Evolutionary conservation across 2,113 vertebrate genomes (phyloP), one percentile per base, ranked within the genome.

Genomic region (Corvus hawaiiensis): DNA sequence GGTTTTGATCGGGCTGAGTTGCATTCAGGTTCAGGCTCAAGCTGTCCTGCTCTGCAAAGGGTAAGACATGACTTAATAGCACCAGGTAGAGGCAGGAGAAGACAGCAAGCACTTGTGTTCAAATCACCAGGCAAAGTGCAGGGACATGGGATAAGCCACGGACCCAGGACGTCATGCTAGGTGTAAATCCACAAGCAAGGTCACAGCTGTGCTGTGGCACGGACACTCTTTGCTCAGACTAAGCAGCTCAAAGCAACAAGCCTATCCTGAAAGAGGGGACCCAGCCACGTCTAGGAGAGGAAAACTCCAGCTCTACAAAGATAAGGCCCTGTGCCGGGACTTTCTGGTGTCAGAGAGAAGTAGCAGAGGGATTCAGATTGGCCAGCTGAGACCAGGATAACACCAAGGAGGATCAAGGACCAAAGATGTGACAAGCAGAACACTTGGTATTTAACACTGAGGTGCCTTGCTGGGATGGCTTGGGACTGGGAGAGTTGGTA

Each of bases 31-130:
- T 86, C 89, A 97, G 49, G 84, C 89, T 97, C 0, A 71, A 92
- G 64, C 67, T 94, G 7, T 98, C 96, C 73, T 75, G 93, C 75
- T 97, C 95, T 92, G 97, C 96, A 59, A 97, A 93, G 44, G 64
- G 81, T 73, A 92, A 84, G 15, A 69, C 59, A 55, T 2, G 18
- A 41, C 46, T 26, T 88, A 61, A 39, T 95, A 90, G 72, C 27
- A 77, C 24, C 6, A 3, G 51, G 41, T 2, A 89, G 51, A 83
- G 33, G 67, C 46, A 66, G 43, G 37, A 74, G 75, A 77, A 74
- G 39, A 43, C 4, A 6, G 72, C n/a, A 87, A 56, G 22, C 46
- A 30, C 49, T 27, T 6, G 11, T 55, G 81, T 28, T 95, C 67
- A 46, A 33, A 62, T 82, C n/a, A 43, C 21, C 48, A 46, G 71